These are phyloP conservation scores for Labeo rohita DNA, from an alignment of 2,113 vertebrate genomes.

Conservation along the genomic window DNA sequence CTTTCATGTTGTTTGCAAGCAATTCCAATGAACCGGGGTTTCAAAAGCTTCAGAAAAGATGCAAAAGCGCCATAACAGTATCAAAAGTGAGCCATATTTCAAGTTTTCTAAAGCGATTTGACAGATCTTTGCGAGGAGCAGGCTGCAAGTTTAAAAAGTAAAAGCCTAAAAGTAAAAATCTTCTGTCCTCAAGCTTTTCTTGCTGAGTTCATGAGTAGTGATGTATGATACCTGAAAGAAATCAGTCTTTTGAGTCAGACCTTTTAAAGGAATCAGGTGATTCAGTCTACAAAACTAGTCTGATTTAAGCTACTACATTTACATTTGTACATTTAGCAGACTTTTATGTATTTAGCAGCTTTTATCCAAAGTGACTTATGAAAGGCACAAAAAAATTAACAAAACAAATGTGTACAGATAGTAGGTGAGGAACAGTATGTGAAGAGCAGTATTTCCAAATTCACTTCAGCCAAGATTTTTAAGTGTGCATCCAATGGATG, in stretches of 20 bases:
- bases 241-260: background rate
- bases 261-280: background rate
- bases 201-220: background rate
- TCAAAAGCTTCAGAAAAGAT: background rate
- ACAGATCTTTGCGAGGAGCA: background rate
- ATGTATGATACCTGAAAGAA: background rate
- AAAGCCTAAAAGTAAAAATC: background rate
- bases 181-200: too few species aligned
- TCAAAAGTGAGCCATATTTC: background rate
- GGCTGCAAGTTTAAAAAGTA: background rate
- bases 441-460: background rate
- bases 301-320: background rate
- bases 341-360: too few species aligned
- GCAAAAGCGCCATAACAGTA: background rate
- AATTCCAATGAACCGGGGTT: background rate
- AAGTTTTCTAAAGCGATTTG: background rate
- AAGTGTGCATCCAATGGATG: background rate
- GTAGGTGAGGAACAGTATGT: background rate
- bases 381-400: background rate
- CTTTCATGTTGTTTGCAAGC: background rate
- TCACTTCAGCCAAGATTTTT: background rate
- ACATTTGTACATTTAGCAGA: too few species aligned
- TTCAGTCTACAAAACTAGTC: background rate
- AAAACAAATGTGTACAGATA: background rate
- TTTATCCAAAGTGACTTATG: too few species aligned